These are phyloP conservation scores for Andrena camellia DNA, from an alignment of 2,888 invertebrate genomes.

Conservation along the genomic window DNA sequence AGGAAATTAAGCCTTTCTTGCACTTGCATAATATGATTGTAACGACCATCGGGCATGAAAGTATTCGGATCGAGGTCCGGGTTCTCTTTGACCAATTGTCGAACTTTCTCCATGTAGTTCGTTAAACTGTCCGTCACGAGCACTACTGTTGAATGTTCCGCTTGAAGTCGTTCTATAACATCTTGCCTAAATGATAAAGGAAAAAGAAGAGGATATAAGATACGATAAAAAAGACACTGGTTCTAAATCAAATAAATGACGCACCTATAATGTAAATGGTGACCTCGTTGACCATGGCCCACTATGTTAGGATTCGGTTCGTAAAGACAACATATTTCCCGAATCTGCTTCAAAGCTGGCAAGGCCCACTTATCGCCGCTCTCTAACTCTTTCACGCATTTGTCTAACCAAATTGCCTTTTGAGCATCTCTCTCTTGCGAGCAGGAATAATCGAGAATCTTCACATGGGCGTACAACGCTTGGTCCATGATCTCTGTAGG, in stretches of 20 bases:
- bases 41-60: slow-evolving; percentile 94
- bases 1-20: slow-evolving; percentile 97
- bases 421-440: slow-evolving; percentile 98
- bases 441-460: slow-evolving; percentile 98
- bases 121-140: slow-evolving; percentile 97
- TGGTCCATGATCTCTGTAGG: slow-evolving; percentile 99
- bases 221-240: neutral
- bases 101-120: slow-evolving; percentile 95
- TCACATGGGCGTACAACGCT: slow-evolving; percentile 96
- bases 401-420: slow-evolving; percentile 97
- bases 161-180: slow-evolving; percentile 96
- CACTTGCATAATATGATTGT: slow-evolving; percentile 96
- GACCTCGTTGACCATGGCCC: slow-evolving; percentile 87
- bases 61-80: slow-evolving; percentile 92
- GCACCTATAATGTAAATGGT: slow-evolving; percentile 87
- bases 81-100: slow-evolving; percentile 89
- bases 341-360: slow-evolving; percentile 97
- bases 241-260: slow-evolving; percentile 45
- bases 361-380: slow-evolving; percentile 96
- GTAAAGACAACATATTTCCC: slow-evolving; percentile 97
- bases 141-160: slow-evolving; percentile 96
- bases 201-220: slow-evolving; percentile 15
- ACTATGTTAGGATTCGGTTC: slow-evolving; percentile 91
- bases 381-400: slow-evolving; percentile 97
- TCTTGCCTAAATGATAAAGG: slow-evolving; percentile 86